Percentiles rank a stretch among this genome's conserved stretches.
Evolutionary conservation across 2,797 vertebrate genomes (phyloP).

Genomic region (Rhodeus uyekii): DNA sequence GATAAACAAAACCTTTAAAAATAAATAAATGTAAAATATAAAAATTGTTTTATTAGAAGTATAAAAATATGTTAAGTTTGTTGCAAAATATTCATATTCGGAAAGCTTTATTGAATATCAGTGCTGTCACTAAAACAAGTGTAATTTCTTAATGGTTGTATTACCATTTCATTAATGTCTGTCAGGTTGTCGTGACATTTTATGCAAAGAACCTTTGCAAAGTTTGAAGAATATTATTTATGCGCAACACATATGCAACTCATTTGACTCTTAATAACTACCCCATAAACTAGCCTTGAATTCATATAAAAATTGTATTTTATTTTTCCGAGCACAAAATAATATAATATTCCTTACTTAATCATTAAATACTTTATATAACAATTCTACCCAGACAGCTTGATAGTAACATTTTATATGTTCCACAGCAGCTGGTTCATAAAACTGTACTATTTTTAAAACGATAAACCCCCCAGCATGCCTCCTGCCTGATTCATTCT

Average conservation of each 20-base stretch:
- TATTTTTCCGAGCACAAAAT: neutral
- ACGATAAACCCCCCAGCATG: conserved; percentile 43
- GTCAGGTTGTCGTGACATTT: neutral
- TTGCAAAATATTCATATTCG: neutral
- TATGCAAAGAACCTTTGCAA: neutral
- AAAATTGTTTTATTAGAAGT: too few species aligned
- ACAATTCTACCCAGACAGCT: neutral
- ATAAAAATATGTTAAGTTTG: neutral
- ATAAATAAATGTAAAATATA: too few species aligned
- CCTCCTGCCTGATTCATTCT: conserved; percentile 49
- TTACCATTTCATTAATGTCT: neutral
- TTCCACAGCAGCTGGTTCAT: neutral
- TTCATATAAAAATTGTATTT: neutral
- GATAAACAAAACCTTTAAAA: too few species aligned
- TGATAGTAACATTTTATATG: conserved; percentile 2
- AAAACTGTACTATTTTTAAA: conserved; percentile 53
- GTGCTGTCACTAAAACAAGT: neutral
- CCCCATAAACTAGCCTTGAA: neutral
- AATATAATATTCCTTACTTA: neutral
- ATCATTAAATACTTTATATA: neutral
- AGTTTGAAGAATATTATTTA: neutral
- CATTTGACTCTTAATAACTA: neutral
- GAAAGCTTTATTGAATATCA: neutral
- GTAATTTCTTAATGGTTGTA: neutral
- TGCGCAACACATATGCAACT: neutral